Conservation (phyloP, 2,113 vertebrate species). For the Cyrtonyx montezumae region DNA sequence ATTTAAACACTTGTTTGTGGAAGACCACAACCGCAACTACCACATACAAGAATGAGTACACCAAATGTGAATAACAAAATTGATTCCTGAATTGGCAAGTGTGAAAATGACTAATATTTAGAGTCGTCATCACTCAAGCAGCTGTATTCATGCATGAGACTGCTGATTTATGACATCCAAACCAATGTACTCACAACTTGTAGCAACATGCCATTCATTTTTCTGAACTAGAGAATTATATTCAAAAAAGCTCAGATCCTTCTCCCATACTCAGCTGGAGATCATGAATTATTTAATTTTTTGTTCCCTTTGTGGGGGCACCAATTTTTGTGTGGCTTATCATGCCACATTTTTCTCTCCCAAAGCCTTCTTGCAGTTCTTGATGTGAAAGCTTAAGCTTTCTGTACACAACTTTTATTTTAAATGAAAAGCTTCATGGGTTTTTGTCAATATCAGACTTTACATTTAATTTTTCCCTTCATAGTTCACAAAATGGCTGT, state of each 20-base stretch:
- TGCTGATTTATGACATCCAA: conserved; percentile 23
- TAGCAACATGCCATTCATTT: conserved; percentile 39
- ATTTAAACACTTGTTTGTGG: neutral
- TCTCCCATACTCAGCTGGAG: conserved; percentile 42
- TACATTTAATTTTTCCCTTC: conserved; percentile 69
- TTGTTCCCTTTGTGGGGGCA: conserved; percentile 53
- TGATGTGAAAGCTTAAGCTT: conserved; percentile 47
- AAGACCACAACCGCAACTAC: neutral
- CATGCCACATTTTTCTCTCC: conserved; percentile 28
- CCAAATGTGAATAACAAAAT: neutral
- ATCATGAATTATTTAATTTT: conserved; percentile 74
- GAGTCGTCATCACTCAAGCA: conserved; percentile 37
- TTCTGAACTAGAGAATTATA: conserved; percentile 52
- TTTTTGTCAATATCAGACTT: conserved; percentile 65
- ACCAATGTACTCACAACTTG: conserved; percentile 29
- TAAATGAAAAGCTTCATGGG: conserved; percentile 61
- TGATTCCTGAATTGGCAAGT: neutral
- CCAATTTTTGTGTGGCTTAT: conserved; percentile 32
- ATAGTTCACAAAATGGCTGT: conserved; percentile 65
- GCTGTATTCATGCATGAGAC: neutral
- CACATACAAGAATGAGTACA: neutral
- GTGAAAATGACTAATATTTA: neutral
- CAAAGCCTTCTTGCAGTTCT: conserved; percentile 41
- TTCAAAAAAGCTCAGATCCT: conserved; percentile 44
- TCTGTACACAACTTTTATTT: conserved; percentile 44